Evolutionary conservation across 2,113 vertebrate genomes (phyloP).

Genomic region (Vidua macroura): DNA sequence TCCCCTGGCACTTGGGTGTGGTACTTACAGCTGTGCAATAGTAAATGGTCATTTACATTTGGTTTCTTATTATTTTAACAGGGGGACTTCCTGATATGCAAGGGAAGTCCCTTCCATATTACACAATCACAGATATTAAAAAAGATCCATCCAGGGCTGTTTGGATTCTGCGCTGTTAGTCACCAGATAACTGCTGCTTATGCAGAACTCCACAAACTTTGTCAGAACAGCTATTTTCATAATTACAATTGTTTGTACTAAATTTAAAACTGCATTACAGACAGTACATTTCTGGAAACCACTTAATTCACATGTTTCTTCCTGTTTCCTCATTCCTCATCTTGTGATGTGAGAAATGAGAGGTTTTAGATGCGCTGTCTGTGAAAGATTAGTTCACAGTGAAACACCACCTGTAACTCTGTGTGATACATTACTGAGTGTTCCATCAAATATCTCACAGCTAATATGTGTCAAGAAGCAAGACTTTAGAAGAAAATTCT

Average conservation of each 20-base stretch:
- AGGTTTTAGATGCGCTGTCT: neutral
- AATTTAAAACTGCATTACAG: neutral
- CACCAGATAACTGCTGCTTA: neutral
- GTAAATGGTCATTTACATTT: neutral
- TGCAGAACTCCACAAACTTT: neutral
- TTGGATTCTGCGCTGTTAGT: neutral
- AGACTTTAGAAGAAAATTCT: neutral
- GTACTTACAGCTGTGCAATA: neutral
- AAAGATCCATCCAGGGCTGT: neutral
- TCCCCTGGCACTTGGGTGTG: neutral
- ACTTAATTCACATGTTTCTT: neutral
- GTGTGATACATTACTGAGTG: fast-evolving
- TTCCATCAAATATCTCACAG: neutral
- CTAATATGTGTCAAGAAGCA: neutral
- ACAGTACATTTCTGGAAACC: neutral
- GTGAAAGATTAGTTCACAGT: fast-evolving
- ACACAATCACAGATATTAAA: neutral
- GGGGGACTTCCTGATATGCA: neutral
- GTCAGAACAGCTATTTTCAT: neutral
- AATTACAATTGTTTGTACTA: neutral
- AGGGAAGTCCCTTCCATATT: neutral
- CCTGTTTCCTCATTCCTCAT: neutral
- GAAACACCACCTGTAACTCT: neutral
- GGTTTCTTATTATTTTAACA: neutral
- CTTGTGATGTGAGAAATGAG: neutral